phyloP scores from a whole-genome alignment of 2,113 vertebrate species.

The Pomatostomus ruficeps region DNA sequence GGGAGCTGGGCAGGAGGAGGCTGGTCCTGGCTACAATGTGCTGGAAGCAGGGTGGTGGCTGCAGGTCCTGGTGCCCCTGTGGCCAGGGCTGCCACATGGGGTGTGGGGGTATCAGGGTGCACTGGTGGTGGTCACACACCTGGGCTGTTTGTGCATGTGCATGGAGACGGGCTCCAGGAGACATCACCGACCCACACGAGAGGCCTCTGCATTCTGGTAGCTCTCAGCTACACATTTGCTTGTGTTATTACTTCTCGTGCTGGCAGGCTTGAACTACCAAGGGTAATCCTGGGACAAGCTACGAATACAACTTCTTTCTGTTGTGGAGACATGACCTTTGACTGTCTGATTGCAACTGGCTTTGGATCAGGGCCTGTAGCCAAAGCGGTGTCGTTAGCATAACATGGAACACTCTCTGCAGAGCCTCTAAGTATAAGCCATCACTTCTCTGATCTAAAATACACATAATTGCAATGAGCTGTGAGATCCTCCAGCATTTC shows the following conservation, averaged over 20 bases:
- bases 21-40: not conserved
- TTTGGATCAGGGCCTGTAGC: slow-evolving; percentile 28
- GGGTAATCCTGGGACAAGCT: slow-evolving; percentile 54
- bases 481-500: slow-evolving; percentile 30
- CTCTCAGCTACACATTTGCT: not conserved
- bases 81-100: not conserved
- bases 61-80: not conserved
- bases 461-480: slow-evolving; percentile 19
- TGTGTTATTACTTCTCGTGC: not conserved
- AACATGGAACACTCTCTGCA: slow-evolving; percentile 26
- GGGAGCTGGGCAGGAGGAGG: not conserved
- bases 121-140: not conserved
- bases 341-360: slow-evolving; percentile 38
- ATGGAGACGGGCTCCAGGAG: not conserved
- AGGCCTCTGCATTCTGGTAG: not conserved
- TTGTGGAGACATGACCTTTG: slow-evolving; percentile 54
- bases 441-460: slow-evolving; percentile 40
- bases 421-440: slow-evolving; percentile 10
- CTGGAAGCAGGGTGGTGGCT: not conserved
- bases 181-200: not conserved
- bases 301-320: slow-evolving; percentile 28
- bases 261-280: slow-evolving; percentile 7
- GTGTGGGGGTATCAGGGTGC: fast-evolving
- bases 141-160: fast-evolving
- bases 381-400: slow-evolving; percentile 19